These are phyloP conservation scores for Apis laboriosa DNA, from an alignment of 1,140 invertebrate genomes.

Conservation along the genomic window DNA sequence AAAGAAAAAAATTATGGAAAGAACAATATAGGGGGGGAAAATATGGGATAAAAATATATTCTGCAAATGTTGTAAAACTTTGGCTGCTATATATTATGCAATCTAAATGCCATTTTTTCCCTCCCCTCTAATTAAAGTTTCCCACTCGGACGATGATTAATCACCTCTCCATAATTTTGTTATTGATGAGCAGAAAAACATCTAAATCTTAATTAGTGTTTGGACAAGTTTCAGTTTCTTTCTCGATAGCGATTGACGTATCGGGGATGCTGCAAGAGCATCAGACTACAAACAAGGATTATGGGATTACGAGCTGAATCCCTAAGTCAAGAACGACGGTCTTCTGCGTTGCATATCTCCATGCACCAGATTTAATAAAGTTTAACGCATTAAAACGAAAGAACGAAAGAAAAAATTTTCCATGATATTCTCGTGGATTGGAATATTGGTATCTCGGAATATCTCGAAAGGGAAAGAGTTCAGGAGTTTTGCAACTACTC, in stretches of 20 bases:
- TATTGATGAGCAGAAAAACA: not conserved
- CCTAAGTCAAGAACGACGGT: not conserved
- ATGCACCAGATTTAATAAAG: not conserved
- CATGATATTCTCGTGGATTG: not conserved
- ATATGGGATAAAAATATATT: no score
- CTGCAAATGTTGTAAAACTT: not conserved
- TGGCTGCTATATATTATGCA: not conserved
- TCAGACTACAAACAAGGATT: conserved; percentile 13
- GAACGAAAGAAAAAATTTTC: not conserved
- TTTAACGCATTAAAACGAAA: not conserved
- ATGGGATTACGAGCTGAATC: not conserved
- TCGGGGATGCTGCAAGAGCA: not conserved
- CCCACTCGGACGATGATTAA: not conserved
- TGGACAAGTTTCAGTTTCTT: not conserved
- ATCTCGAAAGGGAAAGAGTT: not conserved
- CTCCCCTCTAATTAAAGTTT: not conserved
- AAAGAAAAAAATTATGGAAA: no score
- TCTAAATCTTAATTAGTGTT: conserved; percentile 3
- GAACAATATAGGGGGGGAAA: no score
- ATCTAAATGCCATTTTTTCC: not conserved
- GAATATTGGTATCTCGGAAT: not conserved
- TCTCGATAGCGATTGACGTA: not conserved
- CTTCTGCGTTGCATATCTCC: not conserved
- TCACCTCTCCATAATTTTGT: not conserved
- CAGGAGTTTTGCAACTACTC: not conserved